Evolutionary conservation across 2,113 vertebrate species (phyloP).

Genomic region (Vidua chalybeata): DNA sequence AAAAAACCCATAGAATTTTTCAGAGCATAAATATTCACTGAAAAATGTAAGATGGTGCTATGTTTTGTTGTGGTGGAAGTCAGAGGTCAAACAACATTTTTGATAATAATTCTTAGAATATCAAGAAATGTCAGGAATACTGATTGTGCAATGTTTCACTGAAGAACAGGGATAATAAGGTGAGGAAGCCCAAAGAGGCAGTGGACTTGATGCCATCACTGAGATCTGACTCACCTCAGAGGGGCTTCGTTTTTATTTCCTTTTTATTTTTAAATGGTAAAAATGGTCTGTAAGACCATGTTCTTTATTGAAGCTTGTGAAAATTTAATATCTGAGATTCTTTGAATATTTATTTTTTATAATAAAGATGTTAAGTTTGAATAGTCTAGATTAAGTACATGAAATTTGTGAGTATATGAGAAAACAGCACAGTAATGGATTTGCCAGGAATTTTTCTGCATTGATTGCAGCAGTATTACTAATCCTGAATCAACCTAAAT

Average conservation of each 20-base stretch:
- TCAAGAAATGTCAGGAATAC: not conserved
- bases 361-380: not conserved
- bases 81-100: not conserved
- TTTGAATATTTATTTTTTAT: not conserved
- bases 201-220: not conserved
- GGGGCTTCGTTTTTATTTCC: not conserved
- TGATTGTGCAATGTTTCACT: not conserved
- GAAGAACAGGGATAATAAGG: not conserved
- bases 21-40: not conserved
- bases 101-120: not conserved
- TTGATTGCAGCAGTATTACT: constrained; percentile 30
- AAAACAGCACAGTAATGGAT: constrained; percentile 25
- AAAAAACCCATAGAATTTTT: not conserved
- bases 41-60: not conserved
- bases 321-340: not conserved
- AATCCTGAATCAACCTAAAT: constrained; percentile 41
- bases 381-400: not conserved
- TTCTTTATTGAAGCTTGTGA: not conserved
- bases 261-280: not conserved
- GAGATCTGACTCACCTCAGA: not conserved
- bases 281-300: not conserved
- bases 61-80: not conserved
- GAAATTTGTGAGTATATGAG: not conserved
- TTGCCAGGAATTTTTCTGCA: constrained; percentile 21
- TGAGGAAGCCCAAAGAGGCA: not conserved